phyloP scores from a whole-genome alignment of 2,888 invertebrate genomes.

The Rhingia campestris region DNA sequence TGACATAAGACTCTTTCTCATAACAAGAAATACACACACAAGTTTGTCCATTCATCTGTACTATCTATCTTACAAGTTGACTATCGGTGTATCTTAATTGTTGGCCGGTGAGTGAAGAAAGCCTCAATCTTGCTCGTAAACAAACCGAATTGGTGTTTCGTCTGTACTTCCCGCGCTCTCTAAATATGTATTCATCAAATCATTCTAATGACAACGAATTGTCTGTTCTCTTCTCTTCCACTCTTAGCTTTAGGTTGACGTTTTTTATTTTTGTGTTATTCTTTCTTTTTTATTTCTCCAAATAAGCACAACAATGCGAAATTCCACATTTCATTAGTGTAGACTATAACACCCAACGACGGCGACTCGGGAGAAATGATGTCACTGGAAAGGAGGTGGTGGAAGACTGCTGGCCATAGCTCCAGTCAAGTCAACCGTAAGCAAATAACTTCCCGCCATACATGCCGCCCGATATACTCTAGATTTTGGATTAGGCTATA shows the following conservation, averaged over 20 bases:
- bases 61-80: conserved; percentile 4
- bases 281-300: conserved; percentile 24
- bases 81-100: conserved; percentile 43
- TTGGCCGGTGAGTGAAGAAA: not conserved
- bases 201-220: conserved; percentile 26
- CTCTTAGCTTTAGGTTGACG: not conserved
- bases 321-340: conserved; percentile 45
- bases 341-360: conserved; percentile 20
- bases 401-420: conserved; percentile 30
- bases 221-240: conserved; percentile 9
- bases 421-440: conserved; percentile 45
- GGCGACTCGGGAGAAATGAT: conserved; percentile 58
- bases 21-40: conserved; percentile 15
- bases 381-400: conserved; percentile 68
- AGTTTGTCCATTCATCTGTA: conserved; percentile 23
- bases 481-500: not conserved
- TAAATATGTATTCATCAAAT: not conserved
- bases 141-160: conserved; percentile 36
- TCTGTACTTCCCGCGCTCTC: not conserved
- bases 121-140: conserved; percentile 32
- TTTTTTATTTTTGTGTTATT: conserved; percentile 23
- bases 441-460: conserved; percentile 46
- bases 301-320: conserved; percentile 57
- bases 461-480: conserved; percentile 19
- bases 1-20: conserved; percentile 41